These are phyloP conservation scores for Sciurus niger DNA, from an alignment of 2,113 vertebrate genomes.

Conservation along the genomic window DNA sequence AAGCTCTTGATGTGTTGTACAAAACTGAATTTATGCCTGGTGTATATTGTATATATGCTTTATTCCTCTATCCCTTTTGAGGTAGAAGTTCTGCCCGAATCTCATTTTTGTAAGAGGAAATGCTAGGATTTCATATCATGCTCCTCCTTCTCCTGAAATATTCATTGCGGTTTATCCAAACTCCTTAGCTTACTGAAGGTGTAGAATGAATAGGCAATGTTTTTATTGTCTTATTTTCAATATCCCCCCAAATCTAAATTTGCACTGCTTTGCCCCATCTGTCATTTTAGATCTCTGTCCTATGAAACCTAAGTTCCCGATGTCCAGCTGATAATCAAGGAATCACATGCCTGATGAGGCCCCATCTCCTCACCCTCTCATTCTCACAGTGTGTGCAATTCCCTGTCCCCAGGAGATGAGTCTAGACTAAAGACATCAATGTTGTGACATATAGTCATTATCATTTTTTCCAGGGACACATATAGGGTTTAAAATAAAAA, in stretches of 20 bases:
- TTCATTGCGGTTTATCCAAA: not conserved
- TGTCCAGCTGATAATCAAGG: not conserved
- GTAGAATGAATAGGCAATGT: not conserved
- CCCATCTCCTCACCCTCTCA: fast-evolving
- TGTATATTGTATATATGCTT: not conserved
- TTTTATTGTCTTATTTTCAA: not conserved
- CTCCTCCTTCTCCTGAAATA: not conserved
- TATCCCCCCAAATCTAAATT: not conserved
- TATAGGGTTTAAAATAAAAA: not conserved
- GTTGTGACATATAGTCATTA: not conserved
- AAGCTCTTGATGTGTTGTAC: not conserved
- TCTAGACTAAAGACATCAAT: not conserved
- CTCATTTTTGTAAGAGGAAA: not conserved
- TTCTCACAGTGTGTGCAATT: not conserved
- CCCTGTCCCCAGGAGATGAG: not conserved
- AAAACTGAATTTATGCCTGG: not conserved
- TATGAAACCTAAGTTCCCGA: not conserved
- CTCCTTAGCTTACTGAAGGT: not conserved
- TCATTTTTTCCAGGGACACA: not conserved
- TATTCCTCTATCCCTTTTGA: not conserved
- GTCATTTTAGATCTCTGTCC: not conserved
- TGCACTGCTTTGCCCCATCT: not conserved
- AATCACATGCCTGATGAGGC: not conserved
- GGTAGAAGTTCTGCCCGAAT: not conserved
- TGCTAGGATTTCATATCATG: not conserved